Percentiles rank a stretch among this genome's conserved stretches.
These are phyloP conservation scores for Phyllopteryx taeniolatus DNA, from an alignment of 2,113 vertebrate genomes.

Conservation along the genomic window DNA sequence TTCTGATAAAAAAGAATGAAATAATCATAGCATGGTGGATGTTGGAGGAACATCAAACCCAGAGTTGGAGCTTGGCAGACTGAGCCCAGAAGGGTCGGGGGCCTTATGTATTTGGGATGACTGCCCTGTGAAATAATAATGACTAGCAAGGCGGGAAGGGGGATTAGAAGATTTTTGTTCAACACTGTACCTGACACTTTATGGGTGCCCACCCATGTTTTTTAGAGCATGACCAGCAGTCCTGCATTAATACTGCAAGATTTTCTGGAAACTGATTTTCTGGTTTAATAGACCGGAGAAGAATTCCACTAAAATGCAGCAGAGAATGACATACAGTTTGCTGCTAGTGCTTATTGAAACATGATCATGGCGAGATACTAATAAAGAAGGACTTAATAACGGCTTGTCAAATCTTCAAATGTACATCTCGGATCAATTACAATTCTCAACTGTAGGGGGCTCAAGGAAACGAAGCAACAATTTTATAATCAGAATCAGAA, in stretches of 20 bases:
- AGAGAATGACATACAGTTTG: conserved; percentile 18
- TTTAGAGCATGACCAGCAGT: conserved; percentile 27
- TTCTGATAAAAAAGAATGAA: conserved; percentile 68
- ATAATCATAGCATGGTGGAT: conserved; percentile 67
- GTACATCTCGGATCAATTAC: not conserved
- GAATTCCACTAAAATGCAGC: conserved; percentile 7
- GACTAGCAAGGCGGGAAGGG: conserved; percentile 50
- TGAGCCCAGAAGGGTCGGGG: conserved; percentile 44
- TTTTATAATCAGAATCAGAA: no score
- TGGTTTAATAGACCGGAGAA: conserved; percentile 8
- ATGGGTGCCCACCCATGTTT: conserved; percentile 40
- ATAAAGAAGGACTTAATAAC: not conserved
- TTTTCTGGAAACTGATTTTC: conserved; percentile 21
- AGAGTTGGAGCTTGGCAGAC: conserved; percentile 53
- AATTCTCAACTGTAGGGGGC: not conserved
- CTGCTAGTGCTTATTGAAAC: conserved; percentile 15
- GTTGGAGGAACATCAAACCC: conserved; percentile 68
- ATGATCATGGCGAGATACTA: not conserved
- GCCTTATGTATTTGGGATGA: conserved; percentile 52
- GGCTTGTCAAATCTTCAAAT: not conserved
- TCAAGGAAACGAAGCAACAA: not conserved
- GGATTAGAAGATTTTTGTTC: conserved; percentile 63
- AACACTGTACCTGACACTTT: conserved; percentile 58
- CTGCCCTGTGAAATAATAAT: conserved; percentile 62
- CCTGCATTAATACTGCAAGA: conserved; percentile 23